Evolutionary conservation across 2,888 invertebrate genomes (phyloP).

Genomic region (Ormyrus rosae): DNA sequence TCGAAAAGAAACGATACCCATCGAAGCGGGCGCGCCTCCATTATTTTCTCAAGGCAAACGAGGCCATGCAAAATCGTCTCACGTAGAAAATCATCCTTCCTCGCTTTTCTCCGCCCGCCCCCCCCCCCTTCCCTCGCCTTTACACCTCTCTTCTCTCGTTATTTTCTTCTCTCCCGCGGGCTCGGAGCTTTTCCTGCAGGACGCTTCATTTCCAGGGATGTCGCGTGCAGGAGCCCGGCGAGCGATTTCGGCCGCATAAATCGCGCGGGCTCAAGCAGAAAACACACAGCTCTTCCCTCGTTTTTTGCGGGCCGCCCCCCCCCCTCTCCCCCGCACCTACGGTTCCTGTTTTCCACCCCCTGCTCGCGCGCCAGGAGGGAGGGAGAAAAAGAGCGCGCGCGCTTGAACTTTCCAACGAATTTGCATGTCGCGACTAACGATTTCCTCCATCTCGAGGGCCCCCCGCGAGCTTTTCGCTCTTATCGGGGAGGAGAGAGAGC

Average conservation of each 20-base stretch:
- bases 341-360: background rate
- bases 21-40: conserved; percentile 55
- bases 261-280: conserved; percentile 61
- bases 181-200: conserved; percentile 48
- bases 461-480: conserved; percentile 61
- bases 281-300: conserved; percentile 38
- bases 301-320: background rate
- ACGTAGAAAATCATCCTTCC: conserved; percentile 58
- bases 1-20: conserved; percentile 57
- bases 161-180: conserved; percentile 51
- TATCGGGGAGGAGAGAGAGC: conserved; percentile 46
- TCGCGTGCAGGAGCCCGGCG: conserved; percentile 61
- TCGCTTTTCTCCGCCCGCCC: conserved; percentile 10
- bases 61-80: conserved; percentile 66
- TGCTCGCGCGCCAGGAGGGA: background rate
- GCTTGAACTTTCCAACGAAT: conserved; percentile 70
- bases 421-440: conserved; percentile 74
- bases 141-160: conserved; percentile 53
- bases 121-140: conserved; percentile 54
- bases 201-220: conserved; percentile 67
- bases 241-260: conserved; percentile 69
- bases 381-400: conserved; percentile 39
- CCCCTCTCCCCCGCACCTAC: conserved; percentile 52
- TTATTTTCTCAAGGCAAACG: conserved; percentile 63
- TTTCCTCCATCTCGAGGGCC: conserved; percentile 68